A percentile compares a stretch with the other conserved stretches of the same genome.
phyloP scores from a whole-genome alignment of 2,888 invertebrate species.

The Diarsia mendica region DNA sequence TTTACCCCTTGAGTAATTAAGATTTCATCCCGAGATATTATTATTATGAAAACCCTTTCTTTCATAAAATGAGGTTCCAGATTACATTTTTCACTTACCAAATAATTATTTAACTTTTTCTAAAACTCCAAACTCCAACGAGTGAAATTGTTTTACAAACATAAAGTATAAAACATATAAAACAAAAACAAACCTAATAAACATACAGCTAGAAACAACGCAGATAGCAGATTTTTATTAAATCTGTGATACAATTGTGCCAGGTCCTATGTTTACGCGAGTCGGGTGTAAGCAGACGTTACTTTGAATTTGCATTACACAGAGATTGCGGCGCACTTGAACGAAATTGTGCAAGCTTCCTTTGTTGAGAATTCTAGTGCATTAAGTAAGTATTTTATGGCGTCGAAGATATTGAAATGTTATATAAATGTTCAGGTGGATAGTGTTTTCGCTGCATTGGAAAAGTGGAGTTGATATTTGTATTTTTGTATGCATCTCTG shows the following conservation, averaged over 20 bases:
- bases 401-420: constrained; percentile 59
- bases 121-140: neutral
- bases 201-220: neutral
- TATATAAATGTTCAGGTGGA: constrained; percentile 30
- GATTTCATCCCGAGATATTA: no score
- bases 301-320: constrained; percentile 63
- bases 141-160: neutral
- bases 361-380: constrained; percentile 51
- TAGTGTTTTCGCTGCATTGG: constrained; percentile 25
- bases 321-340: constrained; percentile 60
- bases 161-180: neutral
- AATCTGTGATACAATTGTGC: constrained; percentile 39
- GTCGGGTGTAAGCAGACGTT: constrained; percentile 59
- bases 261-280: constrained; percentile 48
- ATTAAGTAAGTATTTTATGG: constrained; percentile 57
- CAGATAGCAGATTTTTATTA: constrained; percentile 39
- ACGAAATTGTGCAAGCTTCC: constrained; percentile 55
- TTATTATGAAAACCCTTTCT: no score
- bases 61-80: no score
- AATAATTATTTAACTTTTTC: neutral
- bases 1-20: no score
- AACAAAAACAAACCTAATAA: neutral
- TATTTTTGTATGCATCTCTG: constrained; percentile 1
- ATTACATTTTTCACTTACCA: no score
- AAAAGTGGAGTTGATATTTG: neutral